phyloP scores from a whole-genome alignment of 2,888 invertebrate species.

The Masnerella sp. region DNA sequence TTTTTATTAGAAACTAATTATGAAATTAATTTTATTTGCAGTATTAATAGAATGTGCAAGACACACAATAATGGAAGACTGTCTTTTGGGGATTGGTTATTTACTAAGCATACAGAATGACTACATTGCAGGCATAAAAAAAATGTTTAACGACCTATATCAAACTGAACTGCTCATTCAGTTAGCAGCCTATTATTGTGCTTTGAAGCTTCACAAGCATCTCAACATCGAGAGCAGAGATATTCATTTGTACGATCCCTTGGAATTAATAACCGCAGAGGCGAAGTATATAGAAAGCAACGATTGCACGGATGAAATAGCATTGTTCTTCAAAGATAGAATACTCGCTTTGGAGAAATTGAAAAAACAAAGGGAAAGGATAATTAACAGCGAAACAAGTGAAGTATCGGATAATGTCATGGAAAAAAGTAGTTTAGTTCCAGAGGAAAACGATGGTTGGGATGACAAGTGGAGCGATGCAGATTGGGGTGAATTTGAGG shows the following conservation, averaged over 20 bases:
- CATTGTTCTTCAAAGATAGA: conserved; percentile 36
- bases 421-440: conserved; percentile 10
- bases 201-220: conserved; percentile 67
- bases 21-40: conserved; percentile 64
- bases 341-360: conserved; percentile 29
- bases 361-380: background rate
- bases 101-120: conserved; percentile 76
- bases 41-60: conserved; percentile 79
- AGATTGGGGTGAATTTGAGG: conserved; percentile 72
- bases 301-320: conserved; percentile 30
- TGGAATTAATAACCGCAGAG: conserved; percentile 67
- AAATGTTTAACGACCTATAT: conserved; percentile 68
- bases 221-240: conserved; percentile 61
- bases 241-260: conserved; percentile 68
- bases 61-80: conserved; percentile 78
- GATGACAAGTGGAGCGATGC: conserved; percentile 66
- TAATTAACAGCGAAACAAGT: background rate
- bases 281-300: conserved; percentile 34
- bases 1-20: no score
- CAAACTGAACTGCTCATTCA: conserved; percentile 67
- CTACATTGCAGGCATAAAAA: conserved; percentile 65
- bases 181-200: conserved; percentile 70
- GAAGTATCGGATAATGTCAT: background rate
- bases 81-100: conserved; percentile 79
- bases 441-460: conserved; percentile 55